Base-by-base conservation (phyloP, 2,797 vertebrate species). In the Uromys caudimaculatus region DNA sequence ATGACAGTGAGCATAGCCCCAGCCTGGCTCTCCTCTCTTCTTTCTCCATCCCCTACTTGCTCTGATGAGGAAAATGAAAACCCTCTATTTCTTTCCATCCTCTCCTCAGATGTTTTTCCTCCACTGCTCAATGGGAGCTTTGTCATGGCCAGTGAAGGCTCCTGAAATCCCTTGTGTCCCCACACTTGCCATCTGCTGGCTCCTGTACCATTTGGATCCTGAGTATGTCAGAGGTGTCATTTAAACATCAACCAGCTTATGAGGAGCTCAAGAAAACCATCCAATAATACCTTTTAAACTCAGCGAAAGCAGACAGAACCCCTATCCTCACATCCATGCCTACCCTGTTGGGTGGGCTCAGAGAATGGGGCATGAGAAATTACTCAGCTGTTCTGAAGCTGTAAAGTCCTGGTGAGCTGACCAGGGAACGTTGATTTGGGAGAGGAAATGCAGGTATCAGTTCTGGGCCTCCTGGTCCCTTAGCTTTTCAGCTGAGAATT, bases 111-210 rank as follows among this genome's bases (percentile, higher is more conserved):
- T 96, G 98, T 98, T 62, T 98, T 58, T 79, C 89, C 89, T 79
- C 52, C 8, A 4, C 52, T 47, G 0, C 41, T 99, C 98, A 99
- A 99, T 99, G 98, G 98, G 97, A 97, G 98, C 99, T 99, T 99
- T 99, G 99, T 99, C 98, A 98, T 95, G 58, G 95, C 97, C 97
- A 95, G 97, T 98, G 98, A 98, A 98, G 98, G 97, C 98, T 98
- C 98, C 99, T 99, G 99, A 99, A 99, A 99, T 98, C 83, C 97
- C 98, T 98, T 99, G 97, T 98, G 98, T 97, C 97, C 97, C 98
- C 98, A 97, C 62, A 98, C 99, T 99, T 98, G 99, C 99, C 98
- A 99, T 99, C 99, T 98, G 98, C n/a, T 58, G 96, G 96, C 98
- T 98, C 98, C 98, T 97, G 98, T 98, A 98, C 98, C 97, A 95